phyloP scores from a whole-genome alignment of 2,113 vertebrate genomes.

The Pterocles gutturalis region DNA sequence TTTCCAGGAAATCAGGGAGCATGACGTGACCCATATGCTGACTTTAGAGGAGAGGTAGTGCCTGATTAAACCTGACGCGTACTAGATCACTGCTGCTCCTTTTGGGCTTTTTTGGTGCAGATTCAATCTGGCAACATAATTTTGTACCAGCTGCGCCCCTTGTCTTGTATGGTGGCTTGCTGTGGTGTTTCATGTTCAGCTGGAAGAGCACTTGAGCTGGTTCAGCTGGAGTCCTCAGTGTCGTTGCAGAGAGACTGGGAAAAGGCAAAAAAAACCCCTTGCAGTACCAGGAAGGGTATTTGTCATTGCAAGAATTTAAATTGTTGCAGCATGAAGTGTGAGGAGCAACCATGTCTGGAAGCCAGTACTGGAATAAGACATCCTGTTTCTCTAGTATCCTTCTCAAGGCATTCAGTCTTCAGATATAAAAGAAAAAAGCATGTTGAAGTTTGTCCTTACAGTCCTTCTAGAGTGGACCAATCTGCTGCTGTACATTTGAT shows the following conservation, averaged over 20 bases:
- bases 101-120: background rate
- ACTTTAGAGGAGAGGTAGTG: background rate
- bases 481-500: background rate
- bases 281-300: background rate
- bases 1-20: background rate
- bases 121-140: background rate
- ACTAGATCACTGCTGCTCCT: background rate
- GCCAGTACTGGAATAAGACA: background rate
- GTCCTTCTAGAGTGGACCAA: accelerated
- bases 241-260: background rate
- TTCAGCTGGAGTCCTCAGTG: background rate
- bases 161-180: background rate
- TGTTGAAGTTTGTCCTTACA: background rate
- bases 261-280: background rate
- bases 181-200: background rate
- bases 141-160: background rate
- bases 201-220: background rate
- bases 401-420: background rate
- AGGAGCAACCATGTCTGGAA: background rate
- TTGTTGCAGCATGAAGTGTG: background rate
- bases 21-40: accelerated
- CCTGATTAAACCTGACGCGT: background rate
- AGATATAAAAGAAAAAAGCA: background rate
- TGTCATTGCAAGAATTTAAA: background rate
- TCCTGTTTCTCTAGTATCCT: background rate